Percentiles rank a stretch among this genome's conserved stretches.
Conservation (phyloP, 2,888 invertebrate species). For the Cephus pulcher region DNA sequence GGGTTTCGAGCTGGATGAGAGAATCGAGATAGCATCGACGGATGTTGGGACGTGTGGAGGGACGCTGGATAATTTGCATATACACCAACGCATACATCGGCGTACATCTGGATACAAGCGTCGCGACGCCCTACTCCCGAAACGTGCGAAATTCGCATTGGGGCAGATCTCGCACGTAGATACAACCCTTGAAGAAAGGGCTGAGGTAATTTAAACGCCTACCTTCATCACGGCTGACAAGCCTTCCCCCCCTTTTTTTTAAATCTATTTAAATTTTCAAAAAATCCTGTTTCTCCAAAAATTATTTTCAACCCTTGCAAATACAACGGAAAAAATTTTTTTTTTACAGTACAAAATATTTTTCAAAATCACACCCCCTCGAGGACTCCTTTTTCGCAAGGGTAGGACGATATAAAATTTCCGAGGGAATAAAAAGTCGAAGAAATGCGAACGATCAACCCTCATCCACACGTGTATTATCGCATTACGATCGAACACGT, state of each 20-base stretch:
- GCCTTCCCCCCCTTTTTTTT: background rate
- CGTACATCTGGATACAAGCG: background rate
- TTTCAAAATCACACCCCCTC: too few species aligned
- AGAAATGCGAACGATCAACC: background rate
- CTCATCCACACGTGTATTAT: constrained; percentile 11
- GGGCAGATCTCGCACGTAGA: background rate
- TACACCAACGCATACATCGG: background rate
- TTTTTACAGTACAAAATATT: too few species aligned
- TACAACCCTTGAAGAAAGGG: background rate
- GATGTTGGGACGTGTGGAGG: background rate
- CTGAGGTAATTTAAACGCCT: background rate
- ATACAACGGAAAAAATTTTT: too few species aligned
- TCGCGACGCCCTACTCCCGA: background rate
- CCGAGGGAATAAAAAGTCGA: background rate
- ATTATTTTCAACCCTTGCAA: too few species aligned
- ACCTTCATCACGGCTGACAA: background rate
- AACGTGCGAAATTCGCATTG: background rate
- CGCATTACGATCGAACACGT: constrained; percentile 24
- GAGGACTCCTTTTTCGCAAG: background rate
- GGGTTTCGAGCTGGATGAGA: constrained; percentile 11
- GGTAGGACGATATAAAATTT: background rate
- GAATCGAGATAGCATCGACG: constrained; percentile 21
- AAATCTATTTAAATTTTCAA: background rate
- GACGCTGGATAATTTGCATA: constrained; percentile 10
- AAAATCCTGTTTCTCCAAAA: background rate